Evolutionary conservation across 2,113 vertebrate species (phyloP).

Genomic region (Rynchops niger): DNA sequence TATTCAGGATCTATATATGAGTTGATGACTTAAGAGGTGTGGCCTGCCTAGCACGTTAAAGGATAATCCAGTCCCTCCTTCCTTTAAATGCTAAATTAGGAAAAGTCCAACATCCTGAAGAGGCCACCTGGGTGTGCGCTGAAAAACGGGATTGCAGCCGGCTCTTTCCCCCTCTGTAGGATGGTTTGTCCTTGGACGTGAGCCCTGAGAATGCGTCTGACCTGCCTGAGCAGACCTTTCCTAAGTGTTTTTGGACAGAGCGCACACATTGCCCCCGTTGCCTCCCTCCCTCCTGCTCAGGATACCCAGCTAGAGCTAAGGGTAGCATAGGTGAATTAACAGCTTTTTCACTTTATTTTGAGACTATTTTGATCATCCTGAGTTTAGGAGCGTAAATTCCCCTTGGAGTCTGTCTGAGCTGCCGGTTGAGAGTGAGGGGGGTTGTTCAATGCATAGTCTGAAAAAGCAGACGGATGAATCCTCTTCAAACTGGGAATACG

Average conservation of each 20-base stretch:
- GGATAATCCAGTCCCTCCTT: not conserved
- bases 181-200: not conserved
- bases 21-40: not conserved
- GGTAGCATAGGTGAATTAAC: not conserved
- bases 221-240: not conserved
- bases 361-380: not conserved
- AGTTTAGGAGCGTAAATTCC: not conserved
- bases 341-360: not conserved
- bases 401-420: not conserved
- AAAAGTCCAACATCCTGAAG: not conserved
- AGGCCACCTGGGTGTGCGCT: not conserved
- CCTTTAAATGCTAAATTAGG: not conserved
- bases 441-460: not conserved
- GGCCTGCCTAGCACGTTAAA: rapidly evolving
- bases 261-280: not conserved
- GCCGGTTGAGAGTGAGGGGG: not conserved
- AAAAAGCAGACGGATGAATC: not conserved
- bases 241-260: not conserved
- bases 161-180: not conserved
- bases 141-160: not conserved
- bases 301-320: not conserved
- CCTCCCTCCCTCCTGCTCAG: not conserved
- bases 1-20: not conserved
- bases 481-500: not conserved
- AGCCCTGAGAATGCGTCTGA: not conserved